These are phyloP conservation scores for Drosophila rhopaloa DNA, from an alignment of 1,140 invertebrate genomes.

Conservation along the genomic window DNA sequence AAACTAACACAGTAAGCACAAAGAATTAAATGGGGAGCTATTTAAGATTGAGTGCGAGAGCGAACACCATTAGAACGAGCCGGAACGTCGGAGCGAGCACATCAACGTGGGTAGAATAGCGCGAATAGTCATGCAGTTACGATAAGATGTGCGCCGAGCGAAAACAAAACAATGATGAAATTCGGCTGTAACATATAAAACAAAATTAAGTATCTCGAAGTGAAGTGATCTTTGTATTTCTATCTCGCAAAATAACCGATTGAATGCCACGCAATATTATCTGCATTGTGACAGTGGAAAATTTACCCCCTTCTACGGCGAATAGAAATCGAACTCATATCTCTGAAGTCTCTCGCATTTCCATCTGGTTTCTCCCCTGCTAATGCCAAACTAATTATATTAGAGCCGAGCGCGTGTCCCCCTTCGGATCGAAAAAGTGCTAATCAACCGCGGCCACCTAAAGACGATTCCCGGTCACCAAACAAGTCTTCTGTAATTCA, in stretches of 20 bases:
- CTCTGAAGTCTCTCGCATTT: slow-evolving; percentile 9
- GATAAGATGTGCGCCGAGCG: slow-evolving; percentile 18
- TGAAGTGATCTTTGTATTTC: slow-evolving; percentile 18
- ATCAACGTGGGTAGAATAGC: slow-evolving; percentile 5
- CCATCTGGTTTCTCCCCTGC: slow-evolving; percentile 32
- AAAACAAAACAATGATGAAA: slow-evolving; percentile 15
- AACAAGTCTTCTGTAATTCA: slow-evolving; percentile 17
- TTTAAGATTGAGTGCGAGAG: slow-evolving; percentile 15
- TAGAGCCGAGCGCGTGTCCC: slow-evolving; percentile 69
- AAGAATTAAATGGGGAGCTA: slow-evolving; percentile 7
- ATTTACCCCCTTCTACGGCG: slow-evolving; percentile 21
- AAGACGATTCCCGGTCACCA: slow-evolving; percentile 9
- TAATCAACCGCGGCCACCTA: slow-evolving; percentile 50
- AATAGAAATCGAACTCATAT: slow-evolving; percentile 26
- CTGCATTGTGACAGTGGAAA: slow-evolving; percentile 27
- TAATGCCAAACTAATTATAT: slow-evolving; percentile 73
- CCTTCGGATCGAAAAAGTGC: slow-evolving; percentile 31
- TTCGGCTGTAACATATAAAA: slow-evolving; percentile 27
- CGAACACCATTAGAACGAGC: slow-evolving; percentile 39
- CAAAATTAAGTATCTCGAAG: neutral
- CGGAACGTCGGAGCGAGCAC: slow-evolving; percentile 23
- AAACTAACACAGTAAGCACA: slow-evolving; percentile 32
- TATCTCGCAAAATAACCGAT: no score
- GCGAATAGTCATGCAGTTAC: neutral
- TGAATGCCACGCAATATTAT: slow-evolving; percentile 22